These are phyloP conservation scores for Xestoiulus laeticollis DNA, from an alignment of 2,888 invertebrate genomes.

Conservation along the genomic window DNA sequence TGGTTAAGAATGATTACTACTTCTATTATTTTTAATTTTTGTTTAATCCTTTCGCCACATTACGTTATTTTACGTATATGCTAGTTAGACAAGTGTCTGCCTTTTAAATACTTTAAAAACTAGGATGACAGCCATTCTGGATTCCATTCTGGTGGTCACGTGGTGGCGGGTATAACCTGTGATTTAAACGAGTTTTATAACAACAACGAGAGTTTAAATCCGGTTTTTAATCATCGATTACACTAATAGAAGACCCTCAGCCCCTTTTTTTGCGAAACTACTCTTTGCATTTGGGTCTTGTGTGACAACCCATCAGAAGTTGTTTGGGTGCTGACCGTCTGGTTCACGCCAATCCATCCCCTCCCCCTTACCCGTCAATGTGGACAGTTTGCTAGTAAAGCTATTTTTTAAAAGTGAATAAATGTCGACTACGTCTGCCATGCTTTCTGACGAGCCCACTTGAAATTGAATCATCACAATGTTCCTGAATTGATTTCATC, in stretches of 20 bases:
- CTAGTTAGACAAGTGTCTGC: not conserved
- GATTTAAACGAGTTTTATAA: not conserved
- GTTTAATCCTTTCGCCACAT: too few relatives aligned
- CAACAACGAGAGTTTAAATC: not conserved
- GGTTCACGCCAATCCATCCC: not conserved
- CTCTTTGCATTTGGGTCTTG: not conserved
- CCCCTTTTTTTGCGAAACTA: not conserved
- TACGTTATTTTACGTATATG: not conserved
- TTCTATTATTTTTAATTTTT: too few relatives aligned
- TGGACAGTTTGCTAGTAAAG: not conserved
- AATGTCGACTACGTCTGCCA: not conserved
- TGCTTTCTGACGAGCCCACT: not conserved
- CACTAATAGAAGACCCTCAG: not conserved
- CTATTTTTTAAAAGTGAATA: not conserved
- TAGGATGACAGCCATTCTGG: not conserved
- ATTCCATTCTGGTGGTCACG: not conserved
- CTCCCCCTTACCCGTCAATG: not conserved
- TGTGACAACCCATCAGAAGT: not conserved
- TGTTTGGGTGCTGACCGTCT: not conserved
- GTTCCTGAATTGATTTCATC: not conserved
- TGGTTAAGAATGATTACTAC: too few relatives aligned
- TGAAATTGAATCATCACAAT: not conserved
- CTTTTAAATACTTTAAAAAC: not conserved
- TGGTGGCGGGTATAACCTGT: not conserved
- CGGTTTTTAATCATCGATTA: not conserved